Base-by-base conservation (phyloP, 2,888 invertebrate genomes). In the Drosophila quinaria region DNA sequence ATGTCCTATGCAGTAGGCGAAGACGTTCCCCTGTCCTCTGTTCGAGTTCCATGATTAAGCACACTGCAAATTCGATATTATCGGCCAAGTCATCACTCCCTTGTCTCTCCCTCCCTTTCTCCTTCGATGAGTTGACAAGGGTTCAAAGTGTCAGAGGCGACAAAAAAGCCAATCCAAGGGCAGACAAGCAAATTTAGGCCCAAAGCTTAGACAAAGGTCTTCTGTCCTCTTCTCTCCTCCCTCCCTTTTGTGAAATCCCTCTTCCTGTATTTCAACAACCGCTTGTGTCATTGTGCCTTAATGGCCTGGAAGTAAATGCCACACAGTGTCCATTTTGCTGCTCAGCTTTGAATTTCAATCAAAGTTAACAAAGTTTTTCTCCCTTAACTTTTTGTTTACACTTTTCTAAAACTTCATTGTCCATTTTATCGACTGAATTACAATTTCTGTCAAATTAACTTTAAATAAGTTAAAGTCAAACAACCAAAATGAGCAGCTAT, bases 291-390 rank as follows among this genome's bases (percentile, higher is more conserved):
- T 75, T 78, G 64, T 67, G 65, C 54, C 61, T 69, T 71, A 71
- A 78, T 78, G 80, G 69, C 55, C 66, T 76, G 76, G 72, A 78
- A 80, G 80, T 69, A 69, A 78, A 66, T 61, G 67, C 63, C 64
- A 63, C 17, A 52, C 17, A 50, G 44, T 52, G 37, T 60, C 49
- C 71, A 60, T 62, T 71, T 70, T 54, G 10, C 19, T 55, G 69
- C 33, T 44, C 41, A 51, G 58, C 55, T 70, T 63, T 56, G n/a
- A 75, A 63, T 74, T 80, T 80, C 76, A 69, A 78, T 71, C 69
- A 80, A 76, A 64, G 69, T 67, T 75, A 51, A 29, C 44, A 80
- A 80, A 68, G 46, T 66, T 66, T 60, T 49, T 51, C 4, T 1
- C 15, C 62, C 42, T 19, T 41, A 19, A 33, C 10, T 15, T 61